Evolutionary conservation across 2,797 vertebrate genomes (phyloP).

Genomic region (Macropodus opercularis): DNA sequence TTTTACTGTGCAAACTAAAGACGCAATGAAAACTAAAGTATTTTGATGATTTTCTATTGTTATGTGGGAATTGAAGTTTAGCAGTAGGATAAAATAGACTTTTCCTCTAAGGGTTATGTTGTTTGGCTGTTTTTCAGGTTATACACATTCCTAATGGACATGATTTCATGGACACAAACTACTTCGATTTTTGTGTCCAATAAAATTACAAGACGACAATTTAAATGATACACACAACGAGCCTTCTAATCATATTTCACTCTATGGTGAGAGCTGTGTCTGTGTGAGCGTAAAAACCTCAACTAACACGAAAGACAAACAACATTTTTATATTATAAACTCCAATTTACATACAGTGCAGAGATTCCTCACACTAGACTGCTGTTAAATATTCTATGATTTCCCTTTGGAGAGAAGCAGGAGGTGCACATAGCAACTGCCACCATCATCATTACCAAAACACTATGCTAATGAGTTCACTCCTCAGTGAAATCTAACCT

Average conservation of each 20-base stretch:
- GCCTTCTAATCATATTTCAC: too few species aligned
- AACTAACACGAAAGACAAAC: neutral
- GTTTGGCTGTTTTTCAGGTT: neutral
- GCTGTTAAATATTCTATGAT: neutral
- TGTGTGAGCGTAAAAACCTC: too few species aligned
- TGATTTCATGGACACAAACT: too few species aligned
- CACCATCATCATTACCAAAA: neutral
- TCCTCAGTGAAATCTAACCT: slow-evolving; percentile 4
- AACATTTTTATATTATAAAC: neutral
- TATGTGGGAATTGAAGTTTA: slow-evolving; percentile 2
- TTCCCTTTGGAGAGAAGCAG: neutral
- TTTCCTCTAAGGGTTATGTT: slow-evolving; percentile 7
- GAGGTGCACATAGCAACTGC: neutral
- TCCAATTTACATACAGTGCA: neutral
- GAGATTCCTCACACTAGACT: neutral
- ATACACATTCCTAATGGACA: too few species aligned
- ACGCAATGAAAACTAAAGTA: neutral
- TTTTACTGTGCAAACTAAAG: slow-evolving; percentile 3
- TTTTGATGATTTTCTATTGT: neutral
- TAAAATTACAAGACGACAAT: too few species aligned
- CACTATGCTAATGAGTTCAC: neutral
- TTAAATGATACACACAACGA: too few species aligned
- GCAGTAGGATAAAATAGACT: neutral
- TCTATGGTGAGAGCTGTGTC: too few species aligned
- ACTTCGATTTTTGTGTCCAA: too few species aligned